These are phyloP conservation scores for Labeo catla DNA, from an alignment of 2,113 vertebrate genomes.

Conservation along the genomic window DNA sequence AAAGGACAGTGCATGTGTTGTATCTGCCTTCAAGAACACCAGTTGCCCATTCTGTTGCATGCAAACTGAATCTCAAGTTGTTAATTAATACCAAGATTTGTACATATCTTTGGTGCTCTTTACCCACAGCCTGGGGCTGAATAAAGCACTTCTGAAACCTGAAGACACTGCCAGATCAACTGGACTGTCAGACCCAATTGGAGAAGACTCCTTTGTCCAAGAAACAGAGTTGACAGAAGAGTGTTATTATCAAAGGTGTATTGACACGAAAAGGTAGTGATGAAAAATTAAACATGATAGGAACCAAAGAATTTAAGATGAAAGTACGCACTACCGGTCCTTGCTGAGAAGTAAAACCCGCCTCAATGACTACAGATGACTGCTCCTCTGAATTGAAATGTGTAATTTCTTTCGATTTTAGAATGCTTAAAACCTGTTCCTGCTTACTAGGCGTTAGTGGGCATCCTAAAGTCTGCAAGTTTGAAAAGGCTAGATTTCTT, in stretches of 20 bases:
- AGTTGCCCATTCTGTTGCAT: not conserved
- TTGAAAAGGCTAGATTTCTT: not conserved
- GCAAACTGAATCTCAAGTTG: not conserved
- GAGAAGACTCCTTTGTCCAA: not conserved
- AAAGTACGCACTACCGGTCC: constrained; percentile 6
- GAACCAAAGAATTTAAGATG: constrained; percentile 17
- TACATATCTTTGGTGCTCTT: constrained; percentile 6
- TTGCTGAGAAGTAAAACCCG: not conserved
- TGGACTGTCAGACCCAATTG: constrained; percentile 11
- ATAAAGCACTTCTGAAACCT: constrained; percentile 12
- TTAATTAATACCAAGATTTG: constrained; percentile 10
- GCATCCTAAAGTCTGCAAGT: not conserved
- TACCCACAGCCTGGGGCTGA: not conserved
- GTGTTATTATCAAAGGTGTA: not conserved
- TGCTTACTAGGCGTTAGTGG: not conserved
- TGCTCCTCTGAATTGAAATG: not conserved
- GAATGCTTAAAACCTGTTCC: not conserved
- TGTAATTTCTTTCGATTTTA: not conserved
- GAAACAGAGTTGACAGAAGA: not conserved
- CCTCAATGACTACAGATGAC: not conserved
- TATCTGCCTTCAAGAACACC: not conserved
- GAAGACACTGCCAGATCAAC: not conserved
- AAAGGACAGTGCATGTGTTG: not conserved
- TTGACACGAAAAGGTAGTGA: not conserved
- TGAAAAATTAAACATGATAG: not conserved